Evolutionary conservation across 2,888 invertebrate species (phyloP).

Genomic region (Bombyx huttoni): DNA sequence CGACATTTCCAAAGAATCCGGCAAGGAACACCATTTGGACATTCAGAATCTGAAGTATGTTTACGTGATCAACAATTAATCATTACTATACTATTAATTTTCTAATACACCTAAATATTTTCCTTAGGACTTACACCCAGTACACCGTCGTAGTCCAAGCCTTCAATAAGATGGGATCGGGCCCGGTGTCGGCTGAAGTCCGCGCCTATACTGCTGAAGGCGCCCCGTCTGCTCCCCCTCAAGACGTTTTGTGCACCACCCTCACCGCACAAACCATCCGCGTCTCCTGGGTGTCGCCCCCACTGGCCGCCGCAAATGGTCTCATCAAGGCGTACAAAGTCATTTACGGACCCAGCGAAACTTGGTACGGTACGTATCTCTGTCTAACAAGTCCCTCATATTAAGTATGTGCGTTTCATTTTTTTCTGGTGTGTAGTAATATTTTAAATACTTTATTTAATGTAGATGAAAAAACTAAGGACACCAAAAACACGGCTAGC

Average conservation of each 20-base stretch:
- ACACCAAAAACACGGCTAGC: constrained; percentile 92
- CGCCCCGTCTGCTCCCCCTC: constrained; percentile 91
- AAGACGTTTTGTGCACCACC: constrained; percentile 92
- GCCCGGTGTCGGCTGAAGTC: constrained; percentile 90
- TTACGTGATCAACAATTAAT: neutral
- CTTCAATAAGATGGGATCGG: constrained; percentile 94
- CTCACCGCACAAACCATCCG: constrained; percentile 94
- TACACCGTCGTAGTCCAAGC: constrained; percentile 97
- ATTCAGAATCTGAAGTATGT: constrained; percentile 82
- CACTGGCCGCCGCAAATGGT: constrained; percentile 92
- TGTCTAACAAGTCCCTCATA: no score
- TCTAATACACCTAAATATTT: neutral
- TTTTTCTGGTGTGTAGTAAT: neutral
- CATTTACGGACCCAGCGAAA: constrained; percentile 90
- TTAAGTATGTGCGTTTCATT: no score
- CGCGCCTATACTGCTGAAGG: constrained; percentile 96
- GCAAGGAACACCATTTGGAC: constrained; percentile 89
- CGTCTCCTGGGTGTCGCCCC: constrained; percentile 95
- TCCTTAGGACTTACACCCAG: constrained; percentile 87
- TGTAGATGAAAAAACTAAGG: constrained; percentile 89
- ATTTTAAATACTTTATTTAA: neutral
- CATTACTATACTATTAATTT: neutral
- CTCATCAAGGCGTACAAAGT: constrained; percentile 97
- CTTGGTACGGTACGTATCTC: constrained; percentile 87
- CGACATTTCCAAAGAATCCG: constrained; percentile 91